Evolutionary conservation across 2,797 vertebrate species (phyloP).

Genomic region (Crocidura indochinensis): DNA sequence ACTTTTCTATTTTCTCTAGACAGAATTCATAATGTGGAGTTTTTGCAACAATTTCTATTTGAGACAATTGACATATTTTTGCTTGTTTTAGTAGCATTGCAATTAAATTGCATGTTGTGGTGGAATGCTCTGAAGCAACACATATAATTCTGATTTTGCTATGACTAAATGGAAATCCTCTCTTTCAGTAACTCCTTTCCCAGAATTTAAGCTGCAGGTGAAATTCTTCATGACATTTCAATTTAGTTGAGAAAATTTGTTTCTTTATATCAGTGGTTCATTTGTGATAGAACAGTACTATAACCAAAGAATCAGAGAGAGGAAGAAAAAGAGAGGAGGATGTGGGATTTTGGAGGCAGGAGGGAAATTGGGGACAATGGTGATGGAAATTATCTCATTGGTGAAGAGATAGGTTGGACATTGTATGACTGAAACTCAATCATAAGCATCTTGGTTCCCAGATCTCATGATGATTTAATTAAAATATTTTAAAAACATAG

Average conservation of each 20-base stretch:
- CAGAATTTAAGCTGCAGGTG: not conserved
- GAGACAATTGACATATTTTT: not conserved
- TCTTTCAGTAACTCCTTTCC: accelerated
- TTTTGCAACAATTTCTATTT: constrained; percentile 4
- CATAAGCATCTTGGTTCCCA: too few relatives aligned
- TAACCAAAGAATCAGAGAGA: too few relatives aligned
- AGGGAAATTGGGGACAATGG: too few relatives aligned
- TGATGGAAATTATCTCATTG: too few relatives aligned
- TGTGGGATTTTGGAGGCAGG: too few relatives aligned
- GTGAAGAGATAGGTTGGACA: too few relatives aligned
- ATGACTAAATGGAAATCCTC: not conserved
- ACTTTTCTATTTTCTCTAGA: constrained; percentile 39
- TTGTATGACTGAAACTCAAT: too few relatives aligned
- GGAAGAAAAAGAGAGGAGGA: too few relatives aligned
- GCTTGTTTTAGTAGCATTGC: constrained; percentile 9
- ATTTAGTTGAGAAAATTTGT: not conserved
- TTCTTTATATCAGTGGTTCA: constrained; percentile 8
- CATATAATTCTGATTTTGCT: not conserved
- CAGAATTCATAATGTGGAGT: not conserved
- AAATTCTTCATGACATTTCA: not conserved
- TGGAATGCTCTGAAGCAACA: not conserved
- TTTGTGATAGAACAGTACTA: too few relatives aligned
- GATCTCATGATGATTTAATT: too few relatives aligned
- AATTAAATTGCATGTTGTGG: constrained; percentile 8
- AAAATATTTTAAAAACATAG: too few relatives aligned